Conservation (phyloP, 2,797 vertebrate species). For the Chlorospingus semifuscus region DNA sequence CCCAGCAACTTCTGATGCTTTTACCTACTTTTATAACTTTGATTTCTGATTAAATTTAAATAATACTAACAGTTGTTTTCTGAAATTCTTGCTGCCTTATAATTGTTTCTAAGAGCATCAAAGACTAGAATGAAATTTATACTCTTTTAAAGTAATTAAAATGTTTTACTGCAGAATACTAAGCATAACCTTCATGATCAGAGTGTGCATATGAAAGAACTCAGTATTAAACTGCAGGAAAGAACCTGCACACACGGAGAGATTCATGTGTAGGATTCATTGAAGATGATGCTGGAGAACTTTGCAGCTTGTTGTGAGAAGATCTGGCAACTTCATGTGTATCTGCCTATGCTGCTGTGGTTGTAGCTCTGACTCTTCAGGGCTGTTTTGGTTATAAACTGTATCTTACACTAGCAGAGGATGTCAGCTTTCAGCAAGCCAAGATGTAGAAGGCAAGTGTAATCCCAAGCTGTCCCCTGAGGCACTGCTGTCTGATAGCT, state of each 20-base stretch:
- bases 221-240: neutral
- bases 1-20: neutral
- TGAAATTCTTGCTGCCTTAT: conserved; percentile 8
- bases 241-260: neutral
- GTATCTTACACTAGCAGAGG: neutral
- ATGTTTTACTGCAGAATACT: neutral
- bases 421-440: neutral
- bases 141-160: neutral
- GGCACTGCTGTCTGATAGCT: neutral
- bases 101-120: conserved; percentile 6
- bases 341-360: neutral
- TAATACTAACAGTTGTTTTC: neutral
- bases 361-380: neutral
- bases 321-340: neutral
- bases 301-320: neutral
- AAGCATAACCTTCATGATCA: neutral
- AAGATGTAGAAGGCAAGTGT: neutral
- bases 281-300: neutral
- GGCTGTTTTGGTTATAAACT: neutral
- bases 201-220: neutral
- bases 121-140: conserved; percentile 10
- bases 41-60: conserved; percentile 37
- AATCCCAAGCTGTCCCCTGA: neutral
- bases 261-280: neutral
- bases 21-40: conserved; percentile 11